Evolutionary conservation across 35 echinoderm and acorn worm species (phyloP), one percentile per base, ranked within the genome.

Genomic region (Diadema setosum): DNA sequence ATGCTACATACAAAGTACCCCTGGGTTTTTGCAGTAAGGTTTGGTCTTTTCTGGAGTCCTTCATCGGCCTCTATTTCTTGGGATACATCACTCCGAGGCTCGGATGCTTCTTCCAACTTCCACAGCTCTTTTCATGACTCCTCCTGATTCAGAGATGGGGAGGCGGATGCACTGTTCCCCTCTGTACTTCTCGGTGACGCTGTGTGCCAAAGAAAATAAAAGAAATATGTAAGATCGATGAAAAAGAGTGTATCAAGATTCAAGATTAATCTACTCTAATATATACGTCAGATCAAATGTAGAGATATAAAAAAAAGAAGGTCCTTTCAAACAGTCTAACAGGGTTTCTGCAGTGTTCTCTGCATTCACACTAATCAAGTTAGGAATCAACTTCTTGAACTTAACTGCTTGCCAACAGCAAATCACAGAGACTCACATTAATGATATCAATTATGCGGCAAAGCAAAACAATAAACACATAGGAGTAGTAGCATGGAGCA

Each of bases 81-180:
- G n/a, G n/a, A n/a, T n/a, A n/a, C n/a, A n/a, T n/a, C n/a, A n/a
- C n/a, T n/a, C n/a, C n/a, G n/a, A n/a, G n/a, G n/a, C n/a, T n/a
- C n/a, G n/a, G n/a, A n/a, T n/a, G n/a, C n/a, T n/a, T n/a, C n/a
- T n/a, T n/a, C n/a, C n/a, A n/a, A n/a, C n/a, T n/a, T n/a, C n/a
- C n/a, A n/a, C n/a, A n/a, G n/a, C n/a, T 52, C 48, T 52, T 52
- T n/a, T 78, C 73, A 78, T 44, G 73, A 78, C 7, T 78, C 73
- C 8, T 39, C 73, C 9, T 33, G 34, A 20, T 44, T 26, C 20
- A 42, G n/a, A 4, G 73, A 42, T 21, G 73, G 73, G 39, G 73
- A 78, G 44, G 73, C 73, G 0, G 73, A 42, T 78, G 73, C 73
- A 41, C 73, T 78, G 73, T 78, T 78, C 9, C 73, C 73, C 23